These are phyloP conservation scores for Phalacrocorax aristotelis DNA, from an alignment of 2,113 vertebrate species.

Conservation along the genomic window DNA sequence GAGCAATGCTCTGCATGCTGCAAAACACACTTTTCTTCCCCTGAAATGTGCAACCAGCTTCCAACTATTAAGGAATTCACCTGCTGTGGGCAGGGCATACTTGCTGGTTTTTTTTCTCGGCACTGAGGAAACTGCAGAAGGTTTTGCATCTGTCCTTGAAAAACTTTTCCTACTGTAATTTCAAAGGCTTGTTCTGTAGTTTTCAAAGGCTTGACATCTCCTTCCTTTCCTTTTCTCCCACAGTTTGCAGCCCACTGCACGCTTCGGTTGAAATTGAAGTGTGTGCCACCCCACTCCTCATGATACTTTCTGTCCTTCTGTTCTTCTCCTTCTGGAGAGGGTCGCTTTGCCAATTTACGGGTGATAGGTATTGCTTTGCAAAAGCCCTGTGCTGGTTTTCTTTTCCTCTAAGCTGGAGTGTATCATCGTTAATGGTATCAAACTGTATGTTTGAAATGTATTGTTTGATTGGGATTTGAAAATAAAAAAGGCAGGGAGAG, in stretches of 20 bases:
- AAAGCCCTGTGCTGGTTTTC: rapidly evolving
- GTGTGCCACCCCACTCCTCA: background rate
- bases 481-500: background rate
- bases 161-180: background rate
- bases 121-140: background rate
- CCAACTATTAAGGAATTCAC: background rate
- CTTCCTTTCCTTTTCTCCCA: background rate
- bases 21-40: background rate
- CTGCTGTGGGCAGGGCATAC: background rate
- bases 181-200: background rate
- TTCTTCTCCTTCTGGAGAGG: background rate
- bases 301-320: background rate
- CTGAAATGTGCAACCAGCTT: background rate
- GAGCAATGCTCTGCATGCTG: background rate
- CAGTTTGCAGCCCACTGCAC: background rate
- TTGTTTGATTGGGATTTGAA: background rate
- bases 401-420: background rate
- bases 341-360: background rate
- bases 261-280: background rate
- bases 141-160: background rate
- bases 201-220: background rate
- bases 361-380: background rate
- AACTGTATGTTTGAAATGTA: background rate
- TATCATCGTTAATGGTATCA: background rate
- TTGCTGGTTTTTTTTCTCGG: background rate